phyloP scores from a whole-genome alignment of 2,113 vertebrate genomes.

The Onychorhynchus coronatus region DNA sequence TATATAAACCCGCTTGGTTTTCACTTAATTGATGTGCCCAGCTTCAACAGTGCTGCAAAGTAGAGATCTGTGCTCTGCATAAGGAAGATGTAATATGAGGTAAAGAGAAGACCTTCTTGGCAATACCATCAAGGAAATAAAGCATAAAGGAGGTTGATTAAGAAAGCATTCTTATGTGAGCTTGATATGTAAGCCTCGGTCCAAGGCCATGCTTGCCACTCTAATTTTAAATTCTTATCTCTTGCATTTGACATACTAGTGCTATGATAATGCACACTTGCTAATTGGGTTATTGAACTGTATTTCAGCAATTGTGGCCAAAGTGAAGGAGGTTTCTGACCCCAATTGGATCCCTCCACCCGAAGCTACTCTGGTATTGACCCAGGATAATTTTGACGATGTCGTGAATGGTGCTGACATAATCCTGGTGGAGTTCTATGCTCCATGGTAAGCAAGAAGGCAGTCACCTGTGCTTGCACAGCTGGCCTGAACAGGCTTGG shows the following conservation, averaged over 20 bases:
- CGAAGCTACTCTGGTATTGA: conserved; percentile 90
- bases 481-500: neutral
- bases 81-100: neutral
- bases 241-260: neutral
- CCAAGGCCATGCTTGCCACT: neutral
- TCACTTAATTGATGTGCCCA: neutral
- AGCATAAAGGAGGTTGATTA: neutral
- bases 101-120: neutral
- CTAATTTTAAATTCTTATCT: neutral
- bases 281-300: neutral
- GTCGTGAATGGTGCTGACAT: conserved; percentile 88
- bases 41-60: neutral
- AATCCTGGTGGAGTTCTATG: conserved; percentile 98
- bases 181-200: neutral
- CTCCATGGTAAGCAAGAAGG: conserved; percentile 86
- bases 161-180: neutral
- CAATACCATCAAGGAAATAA: neutral
- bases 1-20: neutral
- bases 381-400: conserved; percentile 90
- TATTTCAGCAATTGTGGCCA: conserved; percentile 86
- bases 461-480: neutral
- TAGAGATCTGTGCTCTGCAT: neutral
- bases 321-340: conserved; percentile 87
- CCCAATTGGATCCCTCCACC: conserved; percentile 92
- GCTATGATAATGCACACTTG: neutral